Conservation (phyloP, 2,797 vertebrate genomes). For the Poecilia velifera region DNA sequence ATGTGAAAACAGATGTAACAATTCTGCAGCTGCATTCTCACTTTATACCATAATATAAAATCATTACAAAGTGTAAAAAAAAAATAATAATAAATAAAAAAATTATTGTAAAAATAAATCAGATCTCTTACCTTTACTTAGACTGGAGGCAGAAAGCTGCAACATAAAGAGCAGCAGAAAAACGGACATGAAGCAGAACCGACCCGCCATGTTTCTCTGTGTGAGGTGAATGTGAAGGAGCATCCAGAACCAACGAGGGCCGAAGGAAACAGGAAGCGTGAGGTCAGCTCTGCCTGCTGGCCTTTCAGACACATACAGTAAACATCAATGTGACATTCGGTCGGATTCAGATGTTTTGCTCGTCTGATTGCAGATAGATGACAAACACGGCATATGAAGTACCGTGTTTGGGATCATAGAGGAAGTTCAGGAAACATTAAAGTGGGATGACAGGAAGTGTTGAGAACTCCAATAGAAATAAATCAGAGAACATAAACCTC, state of each 20-base stretch:
- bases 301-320: constrained; percentile 52
- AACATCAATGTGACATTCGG: background rate
- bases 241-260: constrained; percentile 2
- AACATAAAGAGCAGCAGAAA: constrained; percentile 30
- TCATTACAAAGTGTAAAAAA: background rate
- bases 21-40: background rate
- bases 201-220: constrained; percentile 49
- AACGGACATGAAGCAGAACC: background rate
- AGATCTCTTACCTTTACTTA: constrained; percentile 60
- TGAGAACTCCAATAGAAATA: background rate
- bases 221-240: background rate
- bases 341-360: background rate
- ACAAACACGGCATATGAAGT: background rate
- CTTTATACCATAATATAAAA: background rate
- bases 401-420: constrained; percentile 4
- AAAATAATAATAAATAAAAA: background rate
- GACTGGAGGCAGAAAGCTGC: constrained; percentile 29
- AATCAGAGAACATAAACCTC: background rate
- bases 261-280: constrained; percentile 73
- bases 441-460: background rate
- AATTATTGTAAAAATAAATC: background rate
- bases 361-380: background rate
- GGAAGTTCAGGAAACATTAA: constrained; percentile 29
- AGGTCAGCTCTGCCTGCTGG: constrained; percentile 73
- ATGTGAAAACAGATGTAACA: background rate